These are phyloP conservation scores for Clostera curtula DNA, from an alignment of 2,888 invertebrate species.

Conservation along the genomic window DNA sequence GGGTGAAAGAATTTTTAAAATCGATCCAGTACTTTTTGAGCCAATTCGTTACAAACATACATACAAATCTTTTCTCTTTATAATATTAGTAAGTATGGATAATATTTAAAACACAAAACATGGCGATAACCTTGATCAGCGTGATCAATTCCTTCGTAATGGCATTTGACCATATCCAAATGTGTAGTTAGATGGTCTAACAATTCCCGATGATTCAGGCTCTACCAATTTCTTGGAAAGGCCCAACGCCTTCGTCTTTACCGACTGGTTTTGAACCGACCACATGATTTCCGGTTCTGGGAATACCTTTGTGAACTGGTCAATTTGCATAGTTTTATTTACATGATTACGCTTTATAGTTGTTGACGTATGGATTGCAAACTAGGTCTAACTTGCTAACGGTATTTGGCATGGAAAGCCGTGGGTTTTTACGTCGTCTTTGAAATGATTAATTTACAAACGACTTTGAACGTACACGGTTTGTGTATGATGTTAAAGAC, in stretches of 20 bases:
- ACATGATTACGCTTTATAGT: constrained; percentile 5
- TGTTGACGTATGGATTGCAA: background rate
- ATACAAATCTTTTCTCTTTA: no score
- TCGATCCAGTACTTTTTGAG: no score
- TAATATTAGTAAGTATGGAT: no score
- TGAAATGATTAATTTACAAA: constrained; percentile 22
- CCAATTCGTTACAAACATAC: no score
- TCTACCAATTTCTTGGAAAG: constrained; percentile 25
- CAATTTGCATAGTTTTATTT: constrained; percentile 6
- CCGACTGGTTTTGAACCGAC: constrained; percentile 10
- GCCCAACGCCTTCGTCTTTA: constrained; percentile 13
- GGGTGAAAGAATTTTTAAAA: no score
- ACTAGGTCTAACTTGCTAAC: no score
- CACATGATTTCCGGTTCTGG: constrained; percentile 26
- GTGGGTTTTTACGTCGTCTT: constrained; percentile 25
- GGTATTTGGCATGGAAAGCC: constrained; percentile 3
- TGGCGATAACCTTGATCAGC: no score
- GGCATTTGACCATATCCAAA: constrained; percentile 7
- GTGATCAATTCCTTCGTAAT: background rate
- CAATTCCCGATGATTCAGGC: constrained; percentile 17
- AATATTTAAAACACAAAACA: no score
- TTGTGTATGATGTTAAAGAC: no score
- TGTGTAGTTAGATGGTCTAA: constrained; percentile 11
- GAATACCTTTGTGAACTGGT: constrained; percentile 15
- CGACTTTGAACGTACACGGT: constrained; percentile 4